Conservation (phyloP, 1,140 invertebrate species). For the honey bee (Apis mellifera) region DNA sequence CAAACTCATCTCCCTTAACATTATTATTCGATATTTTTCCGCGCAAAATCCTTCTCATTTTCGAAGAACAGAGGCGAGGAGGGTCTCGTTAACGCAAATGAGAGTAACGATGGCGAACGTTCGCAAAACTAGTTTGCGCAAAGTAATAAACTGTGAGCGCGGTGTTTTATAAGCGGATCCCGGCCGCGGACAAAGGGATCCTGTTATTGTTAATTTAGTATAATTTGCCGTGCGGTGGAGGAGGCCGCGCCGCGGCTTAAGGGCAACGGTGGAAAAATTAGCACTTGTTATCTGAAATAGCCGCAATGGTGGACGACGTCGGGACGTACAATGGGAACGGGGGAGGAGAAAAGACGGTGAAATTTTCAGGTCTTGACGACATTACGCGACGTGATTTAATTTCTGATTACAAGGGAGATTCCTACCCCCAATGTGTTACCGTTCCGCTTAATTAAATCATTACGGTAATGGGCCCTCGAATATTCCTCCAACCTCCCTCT, state of each 20-base stretch:
- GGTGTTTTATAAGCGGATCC: conserved; percentile 13
- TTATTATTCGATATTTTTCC: neutral
- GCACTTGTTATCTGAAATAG: conserved; percentile 39
- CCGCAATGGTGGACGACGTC: neutral
- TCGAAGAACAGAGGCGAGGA: neutral
- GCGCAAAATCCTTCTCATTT: neutral
- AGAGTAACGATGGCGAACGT: neutral
- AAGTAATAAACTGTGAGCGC: conserved; percentile 1
- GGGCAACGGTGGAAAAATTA: conserved; percentile 32
- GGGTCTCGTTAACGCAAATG: neutral
- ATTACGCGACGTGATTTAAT: conserved; percentile 39
- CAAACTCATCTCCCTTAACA: too few species aligned
- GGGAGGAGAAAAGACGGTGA: conserved; percentile 3
- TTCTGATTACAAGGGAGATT: conserved; percentile 27
- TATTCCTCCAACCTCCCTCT: neutral
- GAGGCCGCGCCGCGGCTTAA: neutral
- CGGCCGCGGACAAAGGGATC: conserved; percentile 11
- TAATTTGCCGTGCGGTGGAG: conserved; percentile 11
- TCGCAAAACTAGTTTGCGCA: conserved; percentile 17
- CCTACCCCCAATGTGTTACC: neutral
- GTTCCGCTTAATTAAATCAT: conserved; percentile 30
- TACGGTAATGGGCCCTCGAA: neutral
- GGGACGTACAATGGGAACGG: neutral
- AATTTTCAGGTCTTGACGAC: neutral
- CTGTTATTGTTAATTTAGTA: conserved; percentile 42